phyloP scores from a whole-genome alignment of 2,797 vertebrate genomes.

The Poecilia picta region DNA sequence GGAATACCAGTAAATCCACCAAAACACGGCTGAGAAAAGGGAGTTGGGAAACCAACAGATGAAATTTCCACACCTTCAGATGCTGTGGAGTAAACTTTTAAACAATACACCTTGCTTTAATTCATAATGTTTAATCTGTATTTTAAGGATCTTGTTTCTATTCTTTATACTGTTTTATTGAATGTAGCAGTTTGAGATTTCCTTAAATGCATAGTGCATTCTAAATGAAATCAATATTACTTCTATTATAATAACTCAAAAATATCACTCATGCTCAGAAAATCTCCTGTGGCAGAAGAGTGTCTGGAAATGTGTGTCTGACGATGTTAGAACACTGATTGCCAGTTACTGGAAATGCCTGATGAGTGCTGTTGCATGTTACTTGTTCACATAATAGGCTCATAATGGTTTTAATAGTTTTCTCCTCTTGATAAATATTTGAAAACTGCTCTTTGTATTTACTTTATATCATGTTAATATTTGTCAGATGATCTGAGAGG shows the following conservation, averaged over 20 bases:
- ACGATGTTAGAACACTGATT: not conserved
- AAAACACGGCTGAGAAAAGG: not conserved
- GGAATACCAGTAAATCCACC: not conserved
- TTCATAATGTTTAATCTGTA: too few relatives aligned
- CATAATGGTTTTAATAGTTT: not conserved
- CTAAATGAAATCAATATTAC: too few relatives aligned
- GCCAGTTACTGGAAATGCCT: not conserved
- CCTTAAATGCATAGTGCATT: too few relatives aligned
- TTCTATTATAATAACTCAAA: too few relatives aligned
- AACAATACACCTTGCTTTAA: too few relatives aligned
- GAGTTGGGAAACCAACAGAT: not conserved
- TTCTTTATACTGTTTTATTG: too few relatives aligned
- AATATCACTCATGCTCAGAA: not conserved
- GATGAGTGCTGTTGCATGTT: not conserved
- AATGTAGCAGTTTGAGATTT: too few relatives aligned
- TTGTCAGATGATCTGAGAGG: not conserved
- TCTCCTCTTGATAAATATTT: not conserved
- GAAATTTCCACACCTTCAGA: not conserved
- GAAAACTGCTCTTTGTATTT: not conserved
- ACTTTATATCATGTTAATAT: not conserved
- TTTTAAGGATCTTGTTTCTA: too few relatives aligned
- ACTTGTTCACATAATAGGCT: not conserved
- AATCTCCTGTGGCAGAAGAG: not conserved
- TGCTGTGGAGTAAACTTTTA: not conserved
- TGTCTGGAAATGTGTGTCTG: not conserved